Evolutionary conservation across 2,888 invertebrate genomes (phyloP), one percentile per base, ranked within the genome.

Genomic region (Spicauda simplicius): DNA sequence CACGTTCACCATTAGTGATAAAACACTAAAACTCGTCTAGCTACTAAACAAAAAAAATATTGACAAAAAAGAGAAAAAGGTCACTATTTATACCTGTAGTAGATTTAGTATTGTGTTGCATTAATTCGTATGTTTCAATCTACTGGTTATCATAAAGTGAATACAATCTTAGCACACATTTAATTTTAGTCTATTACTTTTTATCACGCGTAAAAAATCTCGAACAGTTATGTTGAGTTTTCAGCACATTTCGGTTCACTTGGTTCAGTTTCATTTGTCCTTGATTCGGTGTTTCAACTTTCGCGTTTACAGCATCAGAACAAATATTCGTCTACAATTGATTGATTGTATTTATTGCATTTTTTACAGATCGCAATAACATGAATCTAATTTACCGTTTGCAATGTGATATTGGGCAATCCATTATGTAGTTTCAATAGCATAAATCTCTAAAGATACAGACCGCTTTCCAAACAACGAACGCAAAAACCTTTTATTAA

Each of bases 401-500:
- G 60, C 12, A 50, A 60, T 50, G 50, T 50, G 30, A 33, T 60
- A 60, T 60, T 60, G 60, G n/a, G 16, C 59, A 52, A 52, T 60
- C 60, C 50, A 60, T 60, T 60, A 50, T 60, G 20, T 50, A 60
- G 48, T 60, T 60, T 60, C 30, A 60, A 52, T 59, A 16, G 59
- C 59, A 16, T 18, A 50, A 25, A 30, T 50, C 50, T 52, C 50
- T 50, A 7, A 30, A 59, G 41, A 25, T 25, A 53, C 7, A 33
- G 33, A 33, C 33, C 33, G 33, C 52, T 37, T 52, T 16, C 16
- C 57, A 52, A 52, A 58, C 52, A 58, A 45, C n/a, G 0, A 7
- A 45, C 59, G 19, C 52, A 45, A 59, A 54, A 65, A 59, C 58
- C 58, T 65, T 65, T 65, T 72, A 76, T 70, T 74, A 73, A 70